These are phyloP conservation scores for Xenops minutus DNA, from an alignment of 2,797 vertebrate genomes.

Conservation along the genomic window DNA sequence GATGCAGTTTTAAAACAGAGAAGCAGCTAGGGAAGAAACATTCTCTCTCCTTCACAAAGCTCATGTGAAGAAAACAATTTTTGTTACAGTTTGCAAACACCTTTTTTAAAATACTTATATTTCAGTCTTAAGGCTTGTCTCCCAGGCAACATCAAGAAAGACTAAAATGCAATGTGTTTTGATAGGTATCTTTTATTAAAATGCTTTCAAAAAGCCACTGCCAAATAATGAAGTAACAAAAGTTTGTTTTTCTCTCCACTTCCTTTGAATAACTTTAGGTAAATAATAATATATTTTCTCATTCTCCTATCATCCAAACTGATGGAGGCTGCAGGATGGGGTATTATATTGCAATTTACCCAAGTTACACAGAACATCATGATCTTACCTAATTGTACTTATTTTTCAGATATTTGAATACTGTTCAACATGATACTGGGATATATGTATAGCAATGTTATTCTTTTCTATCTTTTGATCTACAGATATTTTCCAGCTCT, in stretches of 20 bases:
- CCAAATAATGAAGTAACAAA: neutral
- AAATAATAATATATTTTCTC: neutral
- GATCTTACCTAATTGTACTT: neutral
- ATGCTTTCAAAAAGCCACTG: neutral
- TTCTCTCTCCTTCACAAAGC: neutral
- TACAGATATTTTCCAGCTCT: neutral
- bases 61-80: neutral
- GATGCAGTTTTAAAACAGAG: neutral
- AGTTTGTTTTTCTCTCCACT: neutral
- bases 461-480: neutral
- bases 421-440: neutral
- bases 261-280: neutral
- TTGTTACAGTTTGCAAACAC: neutral
- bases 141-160: slow-evolving; percentile 17
- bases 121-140: neutral
- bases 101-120: neutral
- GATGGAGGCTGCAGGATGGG: neutral
- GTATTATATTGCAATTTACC: neutral
- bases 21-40: neutral
- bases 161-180: neutral
- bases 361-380: neutral
- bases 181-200: slow-evolving; percentile 21
- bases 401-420: neutral
- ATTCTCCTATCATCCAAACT: neutral
- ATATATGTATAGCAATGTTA: neutral